Base-by-base conservation (phyloP, 2,888 invertebrate species). In the Melipona beecheii region DNA sequence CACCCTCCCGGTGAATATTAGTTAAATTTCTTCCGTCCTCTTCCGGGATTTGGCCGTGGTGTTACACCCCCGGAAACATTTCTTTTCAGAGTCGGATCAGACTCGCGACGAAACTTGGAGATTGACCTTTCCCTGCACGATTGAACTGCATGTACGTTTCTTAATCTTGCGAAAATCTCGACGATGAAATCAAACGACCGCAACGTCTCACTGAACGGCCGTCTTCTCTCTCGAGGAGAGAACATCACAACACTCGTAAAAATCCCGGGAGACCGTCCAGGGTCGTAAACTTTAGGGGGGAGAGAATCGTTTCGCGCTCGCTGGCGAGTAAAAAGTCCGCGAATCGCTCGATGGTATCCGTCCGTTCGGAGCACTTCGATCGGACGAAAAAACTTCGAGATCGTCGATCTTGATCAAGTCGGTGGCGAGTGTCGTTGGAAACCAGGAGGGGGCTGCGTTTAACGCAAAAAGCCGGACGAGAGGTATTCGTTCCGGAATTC, bases 21-120 rank as follows among this genome's bases (percentile, higher is more conserved):
- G 36, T 9, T n/a, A n/a, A 54, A 52, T 4, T 13, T 54, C 27
- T 54, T 54, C 9, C 72, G 15, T 49, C 62, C 31, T 56, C 49
- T 43, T 27, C 9, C 52, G 17, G 43, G 17, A 36, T 19, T 54
- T 49, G n/a, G 21, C 13, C 58, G 21, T 64, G 43, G 43, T n/a
- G 56, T 58, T 36, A 24, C 58, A 58, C n/a, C 68, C 54, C 54
- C 27, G 60, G 69, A 76, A 70, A 62, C 62, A 69, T 75, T 70
- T 64, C 52, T n/a, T n/a, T n/a, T n/a, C n/a, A n/a, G 17, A 70
- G 70, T 70, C 70, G 24, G 65, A 75, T 69, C 79, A 54, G 49
- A 43, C 69, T 76, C 70, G 19, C 27, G 36, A 65, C 70, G 52
- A n/a, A n/a, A 43, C 43, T 1, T 43, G n/a, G 60, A 24, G 68